Evolutionary conservation across 2,797 vertebrate genomes (phyloP).

Genomic region (Luscinia megarhynchos): DNA sequence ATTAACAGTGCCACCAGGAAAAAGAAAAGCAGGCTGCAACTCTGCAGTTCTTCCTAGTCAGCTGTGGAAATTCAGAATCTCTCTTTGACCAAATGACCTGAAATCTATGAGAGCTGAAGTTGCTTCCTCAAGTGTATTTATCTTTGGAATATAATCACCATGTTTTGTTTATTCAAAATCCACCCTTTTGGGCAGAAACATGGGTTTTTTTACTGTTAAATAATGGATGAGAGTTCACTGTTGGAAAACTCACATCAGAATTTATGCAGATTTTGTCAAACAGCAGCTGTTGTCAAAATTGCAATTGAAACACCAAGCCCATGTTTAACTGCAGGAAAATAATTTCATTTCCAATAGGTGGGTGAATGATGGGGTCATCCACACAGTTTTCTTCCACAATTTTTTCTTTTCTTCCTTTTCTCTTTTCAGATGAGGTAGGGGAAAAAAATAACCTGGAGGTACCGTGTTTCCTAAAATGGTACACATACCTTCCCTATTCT

Average conservation of each 20-base stretch:
- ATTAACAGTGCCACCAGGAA: background rate
- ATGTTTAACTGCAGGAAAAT: background rate
- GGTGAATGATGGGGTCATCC: background rate
- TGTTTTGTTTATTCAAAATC: background rate
- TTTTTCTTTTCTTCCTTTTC: background rate
- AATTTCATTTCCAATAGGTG: background rate
- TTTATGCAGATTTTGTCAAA: background rate
- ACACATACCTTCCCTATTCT: background rate
- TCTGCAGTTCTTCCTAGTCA: background rate
- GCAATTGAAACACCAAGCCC: background rate
- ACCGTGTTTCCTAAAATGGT: background rate
- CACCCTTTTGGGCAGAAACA: background rate
- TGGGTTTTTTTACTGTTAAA: accelerated
- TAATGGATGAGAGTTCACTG: background rate
- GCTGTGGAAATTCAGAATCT: background rate
- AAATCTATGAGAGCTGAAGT: background rate
- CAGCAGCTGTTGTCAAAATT: background rate
- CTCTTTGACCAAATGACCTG: background rate
- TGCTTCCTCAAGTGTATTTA: background rate
- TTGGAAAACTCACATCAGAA: background rate
- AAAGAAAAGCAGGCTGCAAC: background rate
- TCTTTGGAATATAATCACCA: background rate
- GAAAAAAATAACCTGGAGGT: background rate
- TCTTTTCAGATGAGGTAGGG: background rate
- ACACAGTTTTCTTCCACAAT: background rate